phyloP scores from a whole-genome alignment of 2,797 vertebrate genomes.

The Rallus crepitans region DNA sequence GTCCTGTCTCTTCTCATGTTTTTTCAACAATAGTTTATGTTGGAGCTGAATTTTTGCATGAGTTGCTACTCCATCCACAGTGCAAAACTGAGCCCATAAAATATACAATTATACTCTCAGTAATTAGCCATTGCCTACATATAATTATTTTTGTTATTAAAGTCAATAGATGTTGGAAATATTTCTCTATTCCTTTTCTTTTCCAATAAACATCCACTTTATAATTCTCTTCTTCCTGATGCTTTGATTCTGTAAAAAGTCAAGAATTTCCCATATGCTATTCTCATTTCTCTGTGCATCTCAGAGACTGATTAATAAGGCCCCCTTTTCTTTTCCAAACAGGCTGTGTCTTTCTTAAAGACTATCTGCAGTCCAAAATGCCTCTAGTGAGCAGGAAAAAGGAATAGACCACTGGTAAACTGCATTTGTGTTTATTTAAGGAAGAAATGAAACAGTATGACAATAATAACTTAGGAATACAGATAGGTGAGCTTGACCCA shows the following conservation, averaged over 20 bases:
- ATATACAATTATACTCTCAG: background rate
- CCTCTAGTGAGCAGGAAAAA: background rate
- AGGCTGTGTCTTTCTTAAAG: background rate
- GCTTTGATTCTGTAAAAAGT: background rate
- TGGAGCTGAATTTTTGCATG: background rate
- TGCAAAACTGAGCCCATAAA: background rate
- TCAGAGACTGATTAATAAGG: background rate
- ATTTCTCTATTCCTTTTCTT: background rate
- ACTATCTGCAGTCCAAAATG: background rate
- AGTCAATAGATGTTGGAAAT: background rate
- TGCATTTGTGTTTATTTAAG: background rate
- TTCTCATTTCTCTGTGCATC: background rate
- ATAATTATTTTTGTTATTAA: background rate
- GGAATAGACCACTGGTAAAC: background rate
- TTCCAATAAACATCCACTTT: background rate
- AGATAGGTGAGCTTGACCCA: background rate
- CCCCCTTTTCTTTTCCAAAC: background rate
- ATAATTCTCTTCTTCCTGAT: background rate
- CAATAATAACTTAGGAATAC: background rate
- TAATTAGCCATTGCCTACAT: background rate
- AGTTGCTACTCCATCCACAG: background rate
- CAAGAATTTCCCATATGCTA: background rate
- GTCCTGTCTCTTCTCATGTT: background rate
- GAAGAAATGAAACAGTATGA: background rate
- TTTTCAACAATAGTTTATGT: background rate